These are phyloP conservation scores for Polydrusus pterygomalis DNA, from an alignment of 2,888 invertebrate genomes.

Conservation along the genomic window DNA sequence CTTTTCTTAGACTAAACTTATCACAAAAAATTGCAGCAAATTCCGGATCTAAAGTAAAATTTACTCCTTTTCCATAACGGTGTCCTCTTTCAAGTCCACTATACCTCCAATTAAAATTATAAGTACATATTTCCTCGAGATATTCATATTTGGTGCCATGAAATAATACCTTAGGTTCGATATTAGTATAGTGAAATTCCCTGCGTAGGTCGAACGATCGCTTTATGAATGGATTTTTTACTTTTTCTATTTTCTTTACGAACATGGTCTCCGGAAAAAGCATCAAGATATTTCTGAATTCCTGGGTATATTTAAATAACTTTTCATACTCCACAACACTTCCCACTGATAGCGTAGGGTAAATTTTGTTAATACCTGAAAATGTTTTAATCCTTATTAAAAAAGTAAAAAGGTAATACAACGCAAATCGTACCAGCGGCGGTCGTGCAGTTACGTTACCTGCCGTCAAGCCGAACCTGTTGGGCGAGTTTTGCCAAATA, in stretches of 20 bases:
- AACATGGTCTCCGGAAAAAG: not conserved
- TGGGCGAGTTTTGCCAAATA: no score
- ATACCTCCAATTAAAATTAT: conserved; percentile 16
- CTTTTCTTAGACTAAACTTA: not conserved
- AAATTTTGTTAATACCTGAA: not conserved
- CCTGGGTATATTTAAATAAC: not conserved
- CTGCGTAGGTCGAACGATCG: not conserved
- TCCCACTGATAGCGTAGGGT: not conserved
- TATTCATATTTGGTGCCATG: conserved; percentile 16
- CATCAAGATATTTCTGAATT: not conserved
- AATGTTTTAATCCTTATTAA: not conserved
- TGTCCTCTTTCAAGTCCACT: conserved; percentile 18
- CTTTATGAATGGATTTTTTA: not conserved
- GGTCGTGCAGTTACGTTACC: no score
- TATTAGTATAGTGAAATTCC: conserved; percentile 3
- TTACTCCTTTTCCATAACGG: conserved; percentile 11
- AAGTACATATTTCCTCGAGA: not conserved
- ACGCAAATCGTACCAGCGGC: no score
- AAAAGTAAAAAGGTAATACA: no score
- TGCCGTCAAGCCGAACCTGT: no score
- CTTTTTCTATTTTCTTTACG: conserved; percentile 15
- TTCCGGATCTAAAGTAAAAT: conserved; percentile 16
- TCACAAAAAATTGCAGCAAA: conserved; percentile 14
- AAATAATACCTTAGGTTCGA: conserved; percentile 1
- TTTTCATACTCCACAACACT: conserved; percentile 3